These are phyloP conservation scores for Tromatobia lineatoria DNA, from an alignment of 2,888 invertebrate genomes.

Conservation along the genomic window DNA sequence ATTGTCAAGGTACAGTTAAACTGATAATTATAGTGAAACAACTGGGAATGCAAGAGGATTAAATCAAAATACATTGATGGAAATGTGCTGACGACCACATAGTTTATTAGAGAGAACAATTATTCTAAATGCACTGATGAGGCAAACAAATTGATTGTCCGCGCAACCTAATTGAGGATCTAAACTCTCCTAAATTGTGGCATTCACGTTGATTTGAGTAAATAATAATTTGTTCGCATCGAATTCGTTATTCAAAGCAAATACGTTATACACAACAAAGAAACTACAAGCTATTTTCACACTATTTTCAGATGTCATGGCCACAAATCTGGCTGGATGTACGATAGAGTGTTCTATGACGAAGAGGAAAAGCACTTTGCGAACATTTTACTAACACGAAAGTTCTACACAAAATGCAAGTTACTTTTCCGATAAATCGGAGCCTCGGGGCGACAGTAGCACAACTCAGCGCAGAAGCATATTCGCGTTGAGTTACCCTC, in stretches of 20 bases:
- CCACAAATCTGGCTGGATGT: background rate
- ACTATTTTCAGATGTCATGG: background rate
- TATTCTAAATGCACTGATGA: conserved; percentile 5
- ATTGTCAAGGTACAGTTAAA: background rate
- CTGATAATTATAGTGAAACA: background rate
- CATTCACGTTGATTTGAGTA: background rate
- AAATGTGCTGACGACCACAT: background rate
- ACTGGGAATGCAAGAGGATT: background rate
- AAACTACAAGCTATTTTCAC: no score
- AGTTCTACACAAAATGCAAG: background rate
- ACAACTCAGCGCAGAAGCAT: conserved; percentile 13
- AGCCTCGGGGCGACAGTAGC: background rate
- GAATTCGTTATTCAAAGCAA: background rate
- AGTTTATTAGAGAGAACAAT: conserved; percentile 3
- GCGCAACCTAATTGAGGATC: background rate
- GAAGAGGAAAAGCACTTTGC: conserved; percentile 1
- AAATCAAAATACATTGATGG: background rate
- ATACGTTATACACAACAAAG: background rate
- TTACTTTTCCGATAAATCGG: conserved; percentile 14
- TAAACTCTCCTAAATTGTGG: background rate
- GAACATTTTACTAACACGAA: conserved; percentile 6
- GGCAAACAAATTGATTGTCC: conserved; percentile 42
- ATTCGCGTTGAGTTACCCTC: conserved; percentile 13
- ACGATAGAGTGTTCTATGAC: background rate
- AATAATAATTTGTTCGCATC: background rate